A percentile compares a stretch with the other conserved stretches of the same genome.
phyloP scores from a whole-genome alignment of 1,140 invertebrate genomes.

The Pseudobourletiella spinata region DNA sequence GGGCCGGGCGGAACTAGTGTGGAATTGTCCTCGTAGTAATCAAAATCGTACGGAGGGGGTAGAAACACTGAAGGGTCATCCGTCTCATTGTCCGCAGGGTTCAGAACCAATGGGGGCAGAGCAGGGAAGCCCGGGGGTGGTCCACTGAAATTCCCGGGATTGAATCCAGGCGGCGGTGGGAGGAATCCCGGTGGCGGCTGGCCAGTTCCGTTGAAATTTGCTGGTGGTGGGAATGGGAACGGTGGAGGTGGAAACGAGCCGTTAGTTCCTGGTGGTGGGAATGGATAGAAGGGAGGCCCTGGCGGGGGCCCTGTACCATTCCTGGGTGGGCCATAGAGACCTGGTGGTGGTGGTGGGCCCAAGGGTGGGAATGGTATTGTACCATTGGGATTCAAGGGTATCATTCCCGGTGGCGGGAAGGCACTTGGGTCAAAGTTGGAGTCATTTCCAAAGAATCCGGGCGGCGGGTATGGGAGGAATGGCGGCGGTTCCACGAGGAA shows the following conservation, averaged over 20 bases:
- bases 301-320: not conserved
- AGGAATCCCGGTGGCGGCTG: slow-evolving; percentile 4
- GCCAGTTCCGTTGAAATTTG: slow-evolving; percentile 3
- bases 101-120: slow-evolving; percentile 48
- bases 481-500: slow-evolving; percentile 51
- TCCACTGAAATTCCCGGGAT: slow-evolving; percentile 20
- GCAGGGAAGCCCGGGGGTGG: slow-evolving; percentile 54
- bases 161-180: slow-evolving; percentile 25
- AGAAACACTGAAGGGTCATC: slow-evolving; percentile 80
- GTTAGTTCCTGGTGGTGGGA: not conserved
- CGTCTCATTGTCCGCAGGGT: slow-evolving; percentile 53
- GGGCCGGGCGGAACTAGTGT: slow-evolving; percentile 70
- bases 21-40: slow-evolving; percentile 65
- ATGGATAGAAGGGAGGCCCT: not conserved
- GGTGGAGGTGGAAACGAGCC: not conserved
- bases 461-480: slow-evolving; percentile 40
- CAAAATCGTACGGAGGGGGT: slow-evolving; percentile 78
- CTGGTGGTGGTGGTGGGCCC: slow-evolving; percentile 30
- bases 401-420: slow-evolving; percentile 31
- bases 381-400: slow-evolving; percentile 31
- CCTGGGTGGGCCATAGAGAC: slow-evolving; percentile 16
- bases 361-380: slow-evolving; percentile 16
- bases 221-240: slow-evolving; percentile 9
- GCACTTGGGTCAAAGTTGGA: slow-evolving; percentile 45
- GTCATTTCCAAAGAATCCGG: slow-evolving; percentile 46